Evolutionary conservation across 2,113 vertebrate species (phyloP), one percentile per base, ranked within the genome.

Genomic region (Chlorocebus sabaeus): DNA sequence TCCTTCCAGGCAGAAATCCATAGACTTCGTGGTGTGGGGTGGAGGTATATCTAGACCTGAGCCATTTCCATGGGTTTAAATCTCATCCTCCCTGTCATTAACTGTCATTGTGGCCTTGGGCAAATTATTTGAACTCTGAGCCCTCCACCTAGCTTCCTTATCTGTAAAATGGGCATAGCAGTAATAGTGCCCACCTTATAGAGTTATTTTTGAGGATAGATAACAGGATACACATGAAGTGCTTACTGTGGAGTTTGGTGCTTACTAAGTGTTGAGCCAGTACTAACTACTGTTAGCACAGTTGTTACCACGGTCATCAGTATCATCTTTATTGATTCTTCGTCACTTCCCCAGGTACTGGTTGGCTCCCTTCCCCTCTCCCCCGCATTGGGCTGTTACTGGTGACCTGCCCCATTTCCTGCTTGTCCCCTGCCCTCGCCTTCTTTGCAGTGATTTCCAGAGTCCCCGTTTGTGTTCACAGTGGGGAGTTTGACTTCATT

Each of bases 261-360:
- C 68, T 22, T 18, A 7, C 38, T 40, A 0, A 18, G 45, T 7
- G 2, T 9, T 67, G 17, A 27, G 68, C 57, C 25, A 5, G 9
- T 25, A 2, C 40, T 10, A 22, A 55, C 40, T 18, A 0, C 25
- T 14, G 0, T 32, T 9, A 0, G 11, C 13, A 1, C 8, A 45
- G 0, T 48, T 59, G 30, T 17, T 13, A 0, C 73, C 52, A 5
- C 0, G 10, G 22, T 48, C 45, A 11, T 14, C 6, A 1, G 0
- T 14, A 14, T 35, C 76, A 5, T n/a, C 17, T 2, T 5, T 23
- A 17, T 1, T 27, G 35, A 17, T 11, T 48, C 72, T 72, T 70
- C 38, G 1, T 55, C 68, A 18, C 23, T 10, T 72, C 20, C 6
- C 23, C 43, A 22, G n/a, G 50, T 48, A 67, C 48, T 12, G 8